Evolutionary conservation across 2,797 vertebrate species (phyloP), one percentile per base, ranked within the genome.

Genomic region (Prunella strophiata): DNA sequence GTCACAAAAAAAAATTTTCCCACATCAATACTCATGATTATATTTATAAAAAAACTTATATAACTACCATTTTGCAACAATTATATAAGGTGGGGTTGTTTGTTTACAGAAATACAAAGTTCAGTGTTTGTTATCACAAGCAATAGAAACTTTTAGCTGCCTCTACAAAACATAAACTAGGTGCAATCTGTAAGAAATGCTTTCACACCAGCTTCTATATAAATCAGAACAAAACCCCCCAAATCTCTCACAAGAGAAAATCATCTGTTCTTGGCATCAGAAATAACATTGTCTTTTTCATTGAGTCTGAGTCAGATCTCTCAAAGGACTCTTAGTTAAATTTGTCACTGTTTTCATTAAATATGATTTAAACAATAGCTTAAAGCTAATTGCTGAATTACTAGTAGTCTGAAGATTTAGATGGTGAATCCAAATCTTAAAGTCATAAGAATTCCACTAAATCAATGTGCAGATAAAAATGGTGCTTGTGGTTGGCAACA

Each of bases 291-390:
- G 29, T 15, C 54, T 88, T 83, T 89, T 89, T 92, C 71, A 88
- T 36, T 78, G 62, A 81, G 62, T 66, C n/a, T 58, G 85, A 95
- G 80, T 93, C 87, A 92, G 66, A 71, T 86, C 38, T 85, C 88
- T 89, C 89, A 78, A 84, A 66, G 88, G 51, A 76, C 42, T 91
- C 38, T 67, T 80, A 36, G 45, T n/a, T 89, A 96, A 91, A 75
- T 84, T 84, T 63, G 38, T 78, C 82, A 83, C 61, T 91, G 67
- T 93, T 93, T 92, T 86, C 79, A 92, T 90, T 81, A 84, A 94
- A 81, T 84, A 62, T 32, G 3, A 91, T 86, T 95, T 96, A 91
- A 89, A 93, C 51, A 92, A 81, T 89, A 62, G n/a, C 29, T 90
- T 88, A 78, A 89, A 84, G n/a, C 43, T 95, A 92, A 89, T 92